Base-by-base conservation (phyloP, 2,888 invertebrate species). In the Axea sp. region DNA sequence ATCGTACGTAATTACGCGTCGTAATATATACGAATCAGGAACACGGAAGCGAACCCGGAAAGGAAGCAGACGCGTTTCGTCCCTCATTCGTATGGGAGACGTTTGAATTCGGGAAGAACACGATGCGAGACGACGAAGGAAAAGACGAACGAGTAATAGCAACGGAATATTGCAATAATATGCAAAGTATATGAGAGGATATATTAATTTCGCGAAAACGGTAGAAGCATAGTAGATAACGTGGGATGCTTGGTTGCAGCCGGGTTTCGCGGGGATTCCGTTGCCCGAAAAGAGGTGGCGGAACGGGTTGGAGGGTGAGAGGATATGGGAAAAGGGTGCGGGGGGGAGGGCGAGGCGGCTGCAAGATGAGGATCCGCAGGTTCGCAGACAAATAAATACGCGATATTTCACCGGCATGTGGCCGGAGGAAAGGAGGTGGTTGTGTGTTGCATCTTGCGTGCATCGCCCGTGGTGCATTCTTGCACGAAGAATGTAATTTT, bases 191-290 rank as follows among this genome's bases (percentile, higher is more conserved):
- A 87, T 84, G 84, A 87, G 86, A 78, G 85, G 84, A 86, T 86
- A 87, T 87, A 87, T 87, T 87, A 87, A 87, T 86, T 87, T 86
- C 84, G 82, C 82, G 86, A 86, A 84, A 86, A 85, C 83, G 85
- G 83, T 80, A 78, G 81, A 84, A 85, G 83, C 79, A 82, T 49
- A 55, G 60, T 81, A 82, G 82, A 85, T 84, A 84, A 83, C 77
- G 73, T 65, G 73, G 68, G 76, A 43, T 71, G 67, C 60, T 62
- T 65, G 67, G 62, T 67, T 69, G 72, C 68, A 74, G 69, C 35
- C 65, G 62, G 67, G 69, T 75, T 73, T 69, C 69, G 51, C 57
- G 67, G 49, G 69, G 69, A 62, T 73, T 74, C 65, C 65, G 55
- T 43, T 67, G 79, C 78, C 81, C 80, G 39, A 80, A 83, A 83